Evolutionary conservation across 2,888 invertebrate genomes (phyloP).

Genomic region (Dascillus cervinus): DNA sequence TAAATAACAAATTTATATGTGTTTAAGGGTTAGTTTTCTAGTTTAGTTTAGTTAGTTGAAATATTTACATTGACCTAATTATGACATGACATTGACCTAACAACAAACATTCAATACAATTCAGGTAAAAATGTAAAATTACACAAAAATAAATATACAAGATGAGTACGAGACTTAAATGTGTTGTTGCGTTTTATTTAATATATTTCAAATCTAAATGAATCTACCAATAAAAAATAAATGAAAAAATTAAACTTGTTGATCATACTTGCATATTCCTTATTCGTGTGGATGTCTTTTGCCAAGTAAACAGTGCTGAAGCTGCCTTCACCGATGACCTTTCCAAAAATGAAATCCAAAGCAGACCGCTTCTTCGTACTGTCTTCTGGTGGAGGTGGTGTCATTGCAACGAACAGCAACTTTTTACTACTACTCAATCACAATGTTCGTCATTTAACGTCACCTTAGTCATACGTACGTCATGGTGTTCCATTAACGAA

Average conservation of each 20-base stretch:
- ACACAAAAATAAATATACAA: neutral
- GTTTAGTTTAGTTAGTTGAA: too few relatives aligned
- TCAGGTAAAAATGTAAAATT: too few relatives aligned
- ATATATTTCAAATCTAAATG: too few relatives aligned
- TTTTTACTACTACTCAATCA: constrained; percentile 9
- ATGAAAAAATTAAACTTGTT: neutral
- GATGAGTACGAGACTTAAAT: too few relatives aligned
- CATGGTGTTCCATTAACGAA: constrained; percentile 11
- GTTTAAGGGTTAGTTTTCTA: too few relatives aligned
- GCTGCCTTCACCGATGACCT: constrained; percentile 94
- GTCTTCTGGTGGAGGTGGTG: constrained; percentile 38
- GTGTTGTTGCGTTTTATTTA: too few relatives aligned
- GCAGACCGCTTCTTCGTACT: constrained; percentile 56
- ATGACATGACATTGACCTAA: too few relatives aligned
- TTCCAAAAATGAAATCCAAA: constrained; percentile 91
- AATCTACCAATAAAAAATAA: too few relatives aligned
- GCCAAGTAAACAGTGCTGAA: constrained; percentile 94
- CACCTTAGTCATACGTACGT: constrained; percentile 13
- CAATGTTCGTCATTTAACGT: constrained; percentile 16
- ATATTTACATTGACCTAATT: too few relatives aligned
- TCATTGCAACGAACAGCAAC: constrained; percentile 22
- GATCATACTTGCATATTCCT: constrained; percentile 90
- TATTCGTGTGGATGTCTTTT: constrained; percentile 80
- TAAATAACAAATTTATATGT: too few relatives aligned
- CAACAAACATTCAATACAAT: too few relatives aligned